These are phyloP conservation scores for Proterorhinus semilunaris DNA, from an alignment of 2,113 vertebrate genomes.

Conservation along the genomic window DNA sequence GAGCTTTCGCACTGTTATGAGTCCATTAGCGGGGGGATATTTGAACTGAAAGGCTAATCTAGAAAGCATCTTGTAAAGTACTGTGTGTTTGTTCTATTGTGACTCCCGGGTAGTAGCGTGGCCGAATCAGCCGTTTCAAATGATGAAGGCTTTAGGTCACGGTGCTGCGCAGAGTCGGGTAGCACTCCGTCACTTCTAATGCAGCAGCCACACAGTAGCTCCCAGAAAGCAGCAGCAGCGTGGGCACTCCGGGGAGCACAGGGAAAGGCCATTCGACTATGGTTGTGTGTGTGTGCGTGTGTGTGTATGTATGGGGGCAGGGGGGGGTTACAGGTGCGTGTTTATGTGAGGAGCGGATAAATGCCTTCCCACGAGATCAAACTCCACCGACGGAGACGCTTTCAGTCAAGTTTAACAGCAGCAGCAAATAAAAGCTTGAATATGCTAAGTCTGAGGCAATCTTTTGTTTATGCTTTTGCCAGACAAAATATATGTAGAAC, in stretches of 20 bases:
- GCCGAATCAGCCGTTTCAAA: conserved; percentile 64
- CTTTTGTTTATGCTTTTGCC: conserved; percentile 62
- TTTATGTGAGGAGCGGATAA: conserved; percentile 49
- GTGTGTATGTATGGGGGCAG: no score
- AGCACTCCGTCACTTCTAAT: conserved; percentile 67
- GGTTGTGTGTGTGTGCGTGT: conserved; percentile 38
- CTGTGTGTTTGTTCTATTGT: conserved; percentile 49
- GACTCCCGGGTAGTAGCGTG: conserved; percentile 54
- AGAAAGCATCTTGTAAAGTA: conserved; percentile 22
- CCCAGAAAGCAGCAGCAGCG: conserved; percentile 55
- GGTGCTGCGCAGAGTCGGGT: conserved; percentile 64
- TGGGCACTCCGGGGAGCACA: conserved; percentile 60
- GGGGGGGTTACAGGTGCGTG: conserved; percentile 51
- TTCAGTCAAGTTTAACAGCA: conserved; percentile 71
- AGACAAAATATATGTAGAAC: conserved; percentile 74
- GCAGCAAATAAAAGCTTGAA: conserved; percentile 71
- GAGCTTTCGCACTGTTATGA: conserved; percentile 37
- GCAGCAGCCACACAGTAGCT: conserved; percentile 56
- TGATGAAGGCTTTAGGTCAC: conserved; percentile 69
- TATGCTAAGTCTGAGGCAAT: conserved; percentile 68
- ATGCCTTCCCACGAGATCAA: conserved; percentile 61
- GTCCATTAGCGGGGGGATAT: conserved; percentile 33
- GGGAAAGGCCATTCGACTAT: conserved; percentile 71
- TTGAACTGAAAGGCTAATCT: conserved; percentile 52
- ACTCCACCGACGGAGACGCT: conserved; percentile 50